Percentiles rank a stretch among this genome's conserved stretches.
These are phyloP conservation scores for Dendrophyllia cribrosa DNA, from an alignment of 64 coral and sea anemone species.

Conservation along the genomic window DNA sequence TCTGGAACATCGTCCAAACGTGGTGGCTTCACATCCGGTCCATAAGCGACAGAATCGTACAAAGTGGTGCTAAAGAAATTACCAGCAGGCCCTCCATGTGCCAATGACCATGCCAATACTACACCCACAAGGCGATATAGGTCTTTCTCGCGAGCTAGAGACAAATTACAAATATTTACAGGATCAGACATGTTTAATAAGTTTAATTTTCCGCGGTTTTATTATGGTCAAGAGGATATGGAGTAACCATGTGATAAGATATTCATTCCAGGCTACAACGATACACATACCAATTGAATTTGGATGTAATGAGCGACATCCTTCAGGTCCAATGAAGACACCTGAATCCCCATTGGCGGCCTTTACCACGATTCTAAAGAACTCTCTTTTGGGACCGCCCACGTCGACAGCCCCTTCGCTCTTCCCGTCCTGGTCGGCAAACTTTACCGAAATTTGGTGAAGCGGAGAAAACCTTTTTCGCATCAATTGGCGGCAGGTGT, in stretches of 20 bases:
- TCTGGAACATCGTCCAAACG: not conserved
- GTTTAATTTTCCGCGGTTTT: too few relatives aligned
- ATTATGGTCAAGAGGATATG: too few relatives aligned
- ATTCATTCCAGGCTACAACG: too few relatives aligned
- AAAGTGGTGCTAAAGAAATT: constrained; percentile 19
- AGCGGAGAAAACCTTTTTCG: constrained; percentile 1
- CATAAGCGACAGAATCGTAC: constrained; percentile 1
- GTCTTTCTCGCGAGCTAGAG: too few relatives aligned
- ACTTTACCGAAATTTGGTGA: constrained; percentile 24
- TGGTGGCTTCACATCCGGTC: not conserved
- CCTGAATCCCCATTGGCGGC: constrained; percentile 13
- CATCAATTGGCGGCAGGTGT: not conserved
- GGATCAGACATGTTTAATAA: too few relatives aligned
- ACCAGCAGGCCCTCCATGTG: not conserved
- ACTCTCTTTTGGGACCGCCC: constrained; percentile 31
- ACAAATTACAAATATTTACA: too few relatives aligned
- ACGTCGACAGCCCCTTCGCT: constrained; percentile 45
- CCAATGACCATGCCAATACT: constrained; percentile 10
- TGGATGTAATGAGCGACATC: not conserved
- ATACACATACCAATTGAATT: too few relatives aligned
- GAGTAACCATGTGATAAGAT: too few relatives aligned
- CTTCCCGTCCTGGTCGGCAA: constrained; percentile 32
- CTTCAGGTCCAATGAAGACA: constrained; percentile 21
- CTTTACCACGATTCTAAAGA: constrained; percentile 10
- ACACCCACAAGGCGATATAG: constrained; percentile 12